A percentile compares a stretch with the other conserved stretches of the same genome.
Conservation (phyloP, 2,797 vertebrate genomes). For the Eutrigla gurnardus region DNA sequence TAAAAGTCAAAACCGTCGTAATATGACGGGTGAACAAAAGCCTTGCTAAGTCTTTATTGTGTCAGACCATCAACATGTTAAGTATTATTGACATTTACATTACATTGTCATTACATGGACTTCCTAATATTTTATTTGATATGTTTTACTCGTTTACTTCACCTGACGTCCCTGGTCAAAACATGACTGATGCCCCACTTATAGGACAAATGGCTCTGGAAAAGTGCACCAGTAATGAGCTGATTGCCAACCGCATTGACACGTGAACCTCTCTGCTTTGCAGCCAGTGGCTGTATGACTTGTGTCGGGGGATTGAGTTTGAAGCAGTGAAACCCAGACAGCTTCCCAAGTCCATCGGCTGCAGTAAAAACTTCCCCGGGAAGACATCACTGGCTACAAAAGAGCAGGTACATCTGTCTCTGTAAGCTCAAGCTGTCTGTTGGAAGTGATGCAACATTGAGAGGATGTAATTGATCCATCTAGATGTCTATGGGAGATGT, state of each 20-base stretch:
- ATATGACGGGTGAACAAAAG: not conserved
- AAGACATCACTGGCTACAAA: conserved; percentile 87
- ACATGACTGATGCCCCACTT: not conserved
- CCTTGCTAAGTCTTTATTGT: not conserved
- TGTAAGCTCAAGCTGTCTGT: no score
- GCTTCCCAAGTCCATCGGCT: conserved; percentile 94
- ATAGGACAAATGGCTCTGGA: conserved; percentile 3
- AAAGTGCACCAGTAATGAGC: no score
- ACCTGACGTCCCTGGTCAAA: not conserved
- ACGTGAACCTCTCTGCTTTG: conserved; percentile 37
- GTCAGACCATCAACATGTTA: not conserved
- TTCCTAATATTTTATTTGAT: not conserved
- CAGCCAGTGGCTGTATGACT: conserved; percentile 93
- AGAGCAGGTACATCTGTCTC: conserved; percentile 85
- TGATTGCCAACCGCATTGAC: not conserved
- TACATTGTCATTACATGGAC: not conserved
- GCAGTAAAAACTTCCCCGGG: conserved; percentile 96
- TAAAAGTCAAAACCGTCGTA: not conserved
- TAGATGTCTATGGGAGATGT: not conserved
- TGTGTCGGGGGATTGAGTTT: conserved; percentile 95
- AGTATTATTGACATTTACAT: not conserved
- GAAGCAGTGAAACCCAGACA: conserved; percentile 94
- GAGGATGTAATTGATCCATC: not conserved
- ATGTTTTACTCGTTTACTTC: not conserved
- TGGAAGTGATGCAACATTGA: conserved; percentile 2